Percentiles rank a stretch among this genome's conserved stretches.
Evolutionary conservation across 2,113 vertebrate genomes (phyloP).

Genomic region (Grantiella picta): DNA sequence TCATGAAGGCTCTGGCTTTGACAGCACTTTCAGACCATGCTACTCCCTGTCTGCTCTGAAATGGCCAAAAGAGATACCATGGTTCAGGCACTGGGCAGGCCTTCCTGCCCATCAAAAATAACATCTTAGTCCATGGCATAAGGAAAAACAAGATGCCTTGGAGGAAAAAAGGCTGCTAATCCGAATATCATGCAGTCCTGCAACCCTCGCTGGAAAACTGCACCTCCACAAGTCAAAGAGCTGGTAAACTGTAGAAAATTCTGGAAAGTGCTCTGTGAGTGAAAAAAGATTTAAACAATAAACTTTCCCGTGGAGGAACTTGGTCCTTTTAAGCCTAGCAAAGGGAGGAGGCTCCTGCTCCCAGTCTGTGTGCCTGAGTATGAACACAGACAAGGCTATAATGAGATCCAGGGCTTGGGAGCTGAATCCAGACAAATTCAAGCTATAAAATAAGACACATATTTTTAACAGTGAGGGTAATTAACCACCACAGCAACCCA

Average conservation of each 20-base stretch:
- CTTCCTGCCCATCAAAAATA: neutral
- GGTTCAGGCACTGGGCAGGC: neutral
- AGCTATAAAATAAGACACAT: slow-evolving; percentile 12
- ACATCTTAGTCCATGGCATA: neutral
- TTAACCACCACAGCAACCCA: slow-evolving; percentile 30
- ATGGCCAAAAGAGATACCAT: neutral
- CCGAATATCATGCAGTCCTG: neutral
- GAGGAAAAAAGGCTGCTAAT: neutral
- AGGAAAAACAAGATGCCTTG: neutral
- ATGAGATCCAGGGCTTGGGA: slow-evolving; percentile 39
- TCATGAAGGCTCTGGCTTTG: neutral
- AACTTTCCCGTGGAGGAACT: neutral
- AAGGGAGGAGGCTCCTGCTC: neutral
- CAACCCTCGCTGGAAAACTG: neutral
- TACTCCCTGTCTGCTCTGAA: neutral
- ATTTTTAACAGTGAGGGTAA: slow-evolving; percentile 28
- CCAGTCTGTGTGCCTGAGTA: neutral
- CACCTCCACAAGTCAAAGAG: neutral
- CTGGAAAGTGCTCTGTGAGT: neutral
- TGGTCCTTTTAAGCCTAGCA: neutral
- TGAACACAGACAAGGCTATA: neutral
- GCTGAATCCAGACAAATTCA: slow-evolving; percentile 26
- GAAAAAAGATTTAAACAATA: neutral
- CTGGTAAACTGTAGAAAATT: neutral
- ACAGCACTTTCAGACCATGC: neutral